Evolutionary conservation across 2,113 vertebrate species (phyloP), one percentile per base, ranked within the genome.

Genomic region (Malurus melanocephalus): DNA sequence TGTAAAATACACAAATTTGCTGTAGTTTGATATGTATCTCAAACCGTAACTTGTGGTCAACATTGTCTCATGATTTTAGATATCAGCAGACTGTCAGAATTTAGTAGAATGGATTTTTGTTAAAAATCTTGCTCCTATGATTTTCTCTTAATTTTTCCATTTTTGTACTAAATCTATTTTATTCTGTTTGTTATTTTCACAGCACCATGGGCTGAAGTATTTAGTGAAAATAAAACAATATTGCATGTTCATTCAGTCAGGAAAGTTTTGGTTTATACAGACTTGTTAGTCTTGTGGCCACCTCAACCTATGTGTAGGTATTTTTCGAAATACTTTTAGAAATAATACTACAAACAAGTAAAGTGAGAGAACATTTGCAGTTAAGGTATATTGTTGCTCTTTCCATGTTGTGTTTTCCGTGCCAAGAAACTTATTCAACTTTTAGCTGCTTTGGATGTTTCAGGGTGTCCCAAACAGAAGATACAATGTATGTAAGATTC

Each of bases 1-100:
- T 77, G 53, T 38, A 51, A 93, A 95, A 23, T 51, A 87, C n/a
- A 88, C 73, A 90, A 75, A 93, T 94, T 96, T 95, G 40, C 24
- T 51, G 30, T 55, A 75, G 35, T 91, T 93, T 64, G 38, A 75
- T 82, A 67, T 33, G 28, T 90, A 56, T 80, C 40, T 93, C 52
- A 38, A 83, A 51, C 24, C 19, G 15, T 75, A 87, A 95, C 92
- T 93, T 94, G 62, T 75, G 33, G 38, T 30, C 40, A 92, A 76
- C 12, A 32, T 78, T 57, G 33, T 60, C 62, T 66, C 53, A 16
- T 38, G 5, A 48, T 85, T 92, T 90, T 92, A 90, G 84, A n/a
- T 43, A 86, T 33, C 69, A 84, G 38, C 26, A 69, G 48, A 89
- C 33, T 91, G 64, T 68, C 46, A 35, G 51, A 87, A 76, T 77